A percentile compares a stretch with the other conserved stretches of the same genome.
Evolutionary conservation across 2,797 vertebrate species (phyloP).

Genomic region (Macroramphosus scolopax): DNA sequence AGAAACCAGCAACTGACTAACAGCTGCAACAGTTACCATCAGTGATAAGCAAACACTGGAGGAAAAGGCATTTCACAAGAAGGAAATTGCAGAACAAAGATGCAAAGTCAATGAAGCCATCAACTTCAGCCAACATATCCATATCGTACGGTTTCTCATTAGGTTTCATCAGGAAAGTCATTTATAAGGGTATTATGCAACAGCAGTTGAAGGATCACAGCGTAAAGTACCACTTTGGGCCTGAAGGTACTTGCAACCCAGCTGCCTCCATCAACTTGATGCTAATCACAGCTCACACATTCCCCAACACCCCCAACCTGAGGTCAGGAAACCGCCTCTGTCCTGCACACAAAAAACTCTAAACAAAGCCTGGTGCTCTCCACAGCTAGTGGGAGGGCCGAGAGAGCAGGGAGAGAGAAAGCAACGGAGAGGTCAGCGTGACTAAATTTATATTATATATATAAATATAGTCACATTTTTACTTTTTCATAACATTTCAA

Average conservation of each 20-base stretch:
- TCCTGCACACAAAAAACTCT: slow-evolving; percentile 67
- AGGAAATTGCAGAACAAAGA: neutral
- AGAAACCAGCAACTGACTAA: slow-evolving; percentile 19
- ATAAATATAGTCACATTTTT: no score
- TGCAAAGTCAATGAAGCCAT: slow-evolving; percentile 1
- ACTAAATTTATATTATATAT: no score
- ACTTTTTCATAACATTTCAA: no score
- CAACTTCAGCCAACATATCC: neutral
- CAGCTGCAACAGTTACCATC: slow-evolving; percentile 12
- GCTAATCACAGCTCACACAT: slow-evolving; percentile 50
- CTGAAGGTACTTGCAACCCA: slow-evolving; percentile 9
- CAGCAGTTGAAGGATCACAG: no score
- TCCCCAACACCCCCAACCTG: slow-evolving; percentile 59
- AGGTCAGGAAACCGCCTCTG: slow-evolving; percentile 66
- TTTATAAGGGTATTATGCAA: slow-evolving; percentile 23
- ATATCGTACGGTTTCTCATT: slow-evolving; percentile 10
- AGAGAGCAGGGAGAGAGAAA: slow-evolving; percentile 17
- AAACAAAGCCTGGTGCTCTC: slow-evolving; percentile 62
- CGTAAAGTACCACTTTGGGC: no score
- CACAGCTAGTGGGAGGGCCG: slow-evolving; percentile 44
- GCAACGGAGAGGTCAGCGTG: neutral
- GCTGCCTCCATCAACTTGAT: slow-evolving; percentile 29
- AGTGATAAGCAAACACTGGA: neutral
- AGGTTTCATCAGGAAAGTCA: slow-evolving; percentile 7
- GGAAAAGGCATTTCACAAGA: slow-evolving; percentile 3